Conservation (phyloP, 2,888 invertebrate species). For the Nysson spinosus region DNA sequence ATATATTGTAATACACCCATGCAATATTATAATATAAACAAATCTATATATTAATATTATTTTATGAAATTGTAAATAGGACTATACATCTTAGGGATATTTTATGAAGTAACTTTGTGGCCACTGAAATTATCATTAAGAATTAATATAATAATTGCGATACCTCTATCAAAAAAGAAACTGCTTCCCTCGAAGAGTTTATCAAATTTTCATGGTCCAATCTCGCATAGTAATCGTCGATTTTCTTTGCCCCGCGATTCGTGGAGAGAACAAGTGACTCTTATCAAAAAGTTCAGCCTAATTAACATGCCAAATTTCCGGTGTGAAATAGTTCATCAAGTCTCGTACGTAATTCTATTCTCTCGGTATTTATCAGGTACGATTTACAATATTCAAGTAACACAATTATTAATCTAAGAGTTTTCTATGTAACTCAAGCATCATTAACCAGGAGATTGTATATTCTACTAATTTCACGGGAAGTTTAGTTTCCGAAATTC, state of each 20-base stretch:
- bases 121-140: constrained; percentile 54
- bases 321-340: constrained; percentile 6
- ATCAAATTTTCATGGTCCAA: constrained; percentile 63
- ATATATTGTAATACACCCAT: constrained; percentile 64
- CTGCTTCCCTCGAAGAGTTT: constrained; percentile 33
- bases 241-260: constrained; percentile 18
- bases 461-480: constrained; percentile 13
- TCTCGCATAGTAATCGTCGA: constrained; percentile 42
- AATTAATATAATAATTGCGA: constrained; percentile 32
- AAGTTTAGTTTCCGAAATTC: constrained; percentile 22
- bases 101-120: constrained; percentile 67
- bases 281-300: constrained; percentile 24
- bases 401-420: constrained; percentile 9
- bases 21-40: constrained; percentile 61
- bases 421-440: constrained; percentile 26
- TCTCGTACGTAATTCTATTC: neutral
- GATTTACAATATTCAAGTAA: constrained; percentile 25
- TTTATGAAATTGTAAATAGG: constrained; percentile 74
- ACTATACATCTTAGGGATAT: constrained; percentile 68
- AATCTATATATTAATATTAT: constrained; percentile 69
- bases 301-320: constrained; percentile 38
- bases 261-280: constrained; percentile 13
- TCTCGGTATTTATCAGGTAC: constrained; percentile 7
- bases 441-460: constrained; percentile 15
- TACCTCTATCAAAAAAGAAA: constrained; percentile 27